Conservation (phyloP, 1,140 invertebrate species). For the Drosophila seguyi region DNA sequence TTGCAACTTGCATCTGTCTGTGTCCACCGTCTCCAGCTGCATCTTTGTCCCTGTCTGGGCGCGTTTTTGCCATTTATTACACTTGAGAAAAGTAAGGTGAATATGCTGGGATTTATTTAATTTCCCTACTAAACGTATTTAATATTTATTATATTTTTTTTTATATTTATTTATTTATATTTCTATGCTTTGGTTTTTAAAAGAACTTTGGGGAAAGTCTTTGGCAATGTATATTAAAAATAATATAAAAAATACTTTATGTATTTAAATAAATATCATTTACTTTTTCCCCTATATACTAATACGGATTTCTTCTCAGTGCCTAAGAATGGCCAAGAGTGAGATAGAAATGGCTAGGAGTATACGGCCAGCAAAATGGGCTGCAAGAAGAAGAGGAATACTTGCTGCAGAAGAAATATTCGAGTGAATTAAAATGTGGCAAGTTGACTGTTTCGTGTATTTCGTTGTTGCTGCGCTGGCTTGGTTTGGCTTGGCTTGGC, state of each 20-base stretch:
- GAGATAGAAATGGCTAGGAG: slow-evolving; percentile 19
- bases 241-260: not conserved
- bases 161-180: not conserved
- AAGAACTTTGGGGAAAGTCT: not conserved
- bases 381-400: slow-evolving; percentile 13
- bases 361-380: slow-evolving; percentile 28
- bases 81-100: slow-evolving; percentile 1
- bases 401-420: slow-evolving; percentile 64
- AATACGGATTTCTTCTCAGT: slow-evolving; percentile 9
- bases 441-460: slow-evolving; percentile 78
- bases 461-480: slow-evolving; percentile 47
- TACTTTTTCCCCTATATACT: not conserved
- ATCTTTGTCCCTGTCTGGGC: not conserved
- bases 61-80: slow-evolving; percentile 54
- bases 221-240: not conserved
- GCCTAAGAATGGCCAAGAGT: slow-evolving; percentile 6
- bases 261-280: not conserved
- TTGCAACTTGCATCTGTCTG: slow-evolving; percentile 22
- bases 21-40: slow-evolving; percentile 5
- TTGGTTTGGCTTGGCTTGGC: slow-evolving; percentile 1
- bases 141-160: not conserved
- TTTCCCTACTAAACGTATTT: accelerated
- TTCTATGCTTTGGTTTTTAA: not conserved
- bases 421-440: slow-evolving; percentile 82
- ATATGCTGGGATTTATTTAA: slow-evolving; percentile 43